These are phyloP conservation scores for Corythucha ciliata DNA, from an alignment of 2,888 invertebrate genomes.

Conservation along the genomic window DNA sequence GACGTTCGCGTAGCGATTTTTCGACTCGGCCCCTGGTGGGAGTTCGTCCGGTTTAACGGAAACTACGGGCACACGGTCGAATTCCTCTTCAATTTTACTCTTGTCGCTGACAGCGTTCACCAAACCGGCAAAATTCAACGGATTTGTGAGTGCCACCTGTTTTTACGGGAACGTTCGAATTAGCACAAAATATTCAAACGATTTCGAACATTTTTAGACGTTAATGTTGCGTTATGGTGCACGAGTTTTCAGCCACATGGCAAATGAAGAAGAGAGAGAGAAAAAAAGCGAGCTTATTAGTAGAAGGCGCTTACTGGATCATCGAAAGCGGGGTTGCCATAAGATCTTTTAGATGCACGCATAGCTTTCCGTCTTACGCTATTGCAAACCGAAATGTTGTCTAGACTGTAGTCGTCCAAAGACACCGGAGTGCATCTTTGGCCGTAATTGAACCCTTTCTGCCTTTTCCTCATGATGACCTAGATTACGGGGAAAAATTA, in stretches of 20 bases:
- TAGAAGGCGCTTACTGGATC: constrained; percentile 57
- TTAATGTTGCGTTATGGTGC: too few relatives aligned
- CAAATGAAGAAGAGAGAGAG: too few relatives aligned
- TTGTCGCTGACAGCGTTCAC: constrained; percentile 55
- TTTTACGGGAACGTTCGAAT: constrained; percentile 28
- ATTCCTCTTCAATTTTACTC: constrained; percentile 70
- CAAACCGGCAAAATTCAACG: constrained; percentile 67
- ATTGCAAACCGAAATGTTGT: constrained; percentile 74
- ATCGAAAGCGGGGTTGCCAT: constrained; percentile 84
- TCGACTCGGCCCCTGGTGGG: constrained; percentile 77
- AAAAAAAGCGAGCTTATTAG: too few relatives aligned
- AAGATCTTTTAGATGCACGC: constrained; percentile 73
- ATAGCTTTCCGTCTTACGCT: constrained; percentile 63
- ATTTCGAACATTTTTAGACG: too few relatives aligned
- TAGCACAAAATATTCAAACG: too few relatives aligned
- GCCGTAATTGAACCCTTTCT: constrained; percentile 70
- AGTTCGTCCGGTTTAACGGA: constrained; percentile 70
- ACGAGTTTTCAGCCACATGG: too few relatives aligned
- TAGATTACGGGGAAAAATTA: too few relatives aligned
- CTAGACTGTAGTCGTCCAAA: constrained; percentile 79
- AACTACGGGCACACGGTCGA: constrained; percentile 68
- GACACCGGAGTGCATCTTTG: constrained; percentile 82
- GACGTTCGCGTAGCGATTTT: constrained; percentile 91
- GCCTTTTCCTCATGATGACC: constrained; percentile 71
- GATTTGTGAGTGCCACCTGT: constrained; percentile 57